phyloP scores from a whole-genome alignment of 2,113 vertebrate genomes.

The Corythoichthys intestinalis region DNA sequence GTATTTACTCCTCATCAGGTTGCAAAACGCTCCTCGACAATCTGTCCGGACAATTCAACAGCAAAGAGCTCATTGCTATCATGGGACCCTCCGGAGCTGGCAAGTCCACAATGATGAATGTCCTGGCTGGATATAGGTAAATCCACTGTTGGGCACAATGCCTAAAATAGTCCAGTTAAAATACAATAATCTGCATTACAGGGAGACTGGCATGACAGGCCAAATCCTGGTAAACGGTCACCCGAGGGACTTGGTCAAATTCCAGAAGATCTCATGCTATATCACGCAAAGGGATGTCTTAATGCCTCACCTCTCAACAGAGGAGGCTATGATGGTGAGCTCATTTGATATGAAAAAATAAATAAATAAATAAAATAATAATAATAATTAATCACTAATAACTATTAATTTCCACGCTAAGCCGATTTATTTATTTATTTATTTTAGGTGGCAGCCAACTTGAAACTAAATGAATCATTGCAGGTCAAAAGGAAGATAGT shows the following conservation, averaged over 20 bases:
- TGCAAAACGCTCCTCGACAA: conserved; percentile 97
- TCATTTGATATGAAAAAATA: background rate
- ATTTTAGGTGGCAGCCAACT: conserved; percentile 87
- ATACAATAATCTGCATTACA: conserved; percentile 45
- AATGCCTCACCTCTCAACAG: conserved; percentile 86
- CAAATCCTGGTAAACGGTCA: conserved; percentile 90
- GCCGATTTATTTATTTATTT: background rate
- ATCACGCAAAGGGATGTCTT: conserved; percentile 99
- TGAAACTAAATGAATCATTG: conserved; percentile 91
- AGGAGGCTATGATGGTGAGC: conserved; percentile 95
- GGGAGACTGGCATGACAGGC: conserved; percentile 95
- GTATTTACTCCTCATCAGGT: conserved; percentile 64
- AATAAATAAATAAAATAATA: no score
- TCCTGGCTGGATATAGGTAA: conserved; percentile 97
- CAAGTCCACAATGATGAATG: conserved; percentile 97
- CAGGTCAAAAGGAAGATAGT: conserved; percentile 95
- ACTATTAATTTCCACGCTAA: background rate
- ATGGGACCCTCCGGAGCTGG: conserved; percentile 97
- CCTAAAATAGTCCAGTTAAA: background rate
- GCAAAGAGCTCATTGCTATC: conserved; percentile 91
- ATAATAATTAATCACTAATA: no score
- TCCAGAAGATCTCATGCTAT: conserved; percentile 99
- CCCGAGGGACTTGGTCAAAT: conserved; percentile 86
- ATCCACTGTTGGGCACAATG: no score
- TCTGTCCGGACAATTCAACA: conserved; percentile 91